Percentiles rank a stretch among this genome's conserved stretches.
phyloP scores from a whole-genome alignment of 1,140 invertebrate species.

The Bombus difficillimus region DNA sequence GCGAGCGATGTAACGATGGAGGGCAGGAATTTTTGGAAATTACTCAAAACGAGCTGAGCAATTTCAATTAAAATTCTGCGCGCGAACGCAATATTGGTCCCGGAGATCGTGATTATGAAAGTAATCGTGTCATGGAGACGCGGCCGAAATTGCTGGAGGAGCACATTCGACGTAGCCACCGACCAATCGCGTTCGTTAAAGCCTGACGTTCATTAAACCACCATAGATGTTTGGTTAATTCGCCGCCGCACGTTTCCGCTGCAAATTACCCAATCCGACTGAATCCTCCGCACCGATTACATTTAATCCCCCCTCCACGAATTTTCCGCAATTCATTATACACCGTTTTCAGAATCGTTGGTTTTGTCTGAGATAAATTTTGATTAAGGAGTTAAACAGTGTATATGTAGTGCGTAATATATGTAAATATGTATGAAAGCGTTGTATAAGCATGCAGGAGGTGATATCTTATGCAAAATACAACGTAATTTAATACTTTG shows the following conservation, averaged over 20 bases:
- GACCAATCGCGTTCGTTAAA: slow-evolving; percentile 47
- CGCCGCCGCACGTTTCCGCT: neutral
- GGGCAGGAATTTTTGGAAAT: slow-evolving; percentile 31
- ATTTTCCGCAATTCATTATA: neutral
- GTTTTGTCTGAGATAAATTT: neutral
- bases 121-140: slow-evolving; percentile 44
- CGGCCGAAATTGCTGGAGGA: slow-evolving; percentile 29
- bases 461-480: no score
- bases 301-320: neutral
- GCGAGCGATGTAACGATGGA: no score
- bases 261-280: neutral
- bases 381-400: neutral
- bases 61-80: slow-evolving; percentile 50
- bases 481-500: no score
- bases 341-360: neutral
- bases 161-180: slow-evolving; percentile 31
- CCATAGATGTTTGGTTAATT: slow-evolving; percentile 48
- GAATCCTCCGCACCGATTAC: neutral
- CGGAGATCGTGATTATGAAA: slow-evolving; percentile 43
- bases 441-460: neutral
- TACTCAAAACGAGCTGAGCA: slow-evolving; percentile 12
- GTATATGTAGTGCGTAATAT: neutral
- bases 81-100: slow-evolving; percentile 38
- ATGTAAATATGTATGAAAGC: neutral
- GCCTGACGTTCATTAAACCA: slow-evolving; percentile 43